Evolutionary conservation across 2,113 vertebrate genomes (phyloP), one percentile per base, ranked within the genome.

Genomic region (Ardeotis arabs): DNA sequence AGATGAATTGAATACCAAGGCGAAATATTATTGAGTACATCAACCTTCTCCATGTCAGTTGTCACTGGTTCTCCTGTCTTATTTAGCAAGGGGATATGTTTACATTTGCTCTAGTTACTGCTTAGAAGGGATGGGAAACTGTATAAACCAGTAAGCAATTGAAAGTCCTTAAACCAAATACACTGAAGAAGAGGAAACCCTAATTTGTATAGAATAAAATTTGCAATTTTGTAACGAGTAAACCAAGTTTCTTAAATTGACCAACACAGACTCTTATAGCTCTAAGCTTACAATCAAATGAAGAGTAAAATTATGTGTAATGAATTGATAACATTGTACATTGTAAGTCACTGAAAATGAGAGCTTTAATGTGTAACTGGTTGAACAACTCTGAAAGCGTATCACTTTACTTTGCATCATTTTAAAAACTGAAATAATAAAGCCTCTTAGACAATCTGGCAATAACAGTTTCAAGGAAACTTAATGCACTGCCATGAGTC

Each of bases 301-400:
- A 94, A 37, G 31, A 91, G 18, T 67, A 84, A 95, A 94, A 93
- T 86, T 77, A 29, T 44, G 31, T 52, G 23, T 59, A 91, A 93
- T 63, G n/a, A 90, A 90, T 90, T 93, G 31, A 91, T 63, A 74
- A 77, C 9, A 28, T 9, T 55, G 39, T 56, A 64, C 12, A 31
- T 28, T 91, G 8, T 44, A 76, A 84, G 47, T 66, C 79, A 90
- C 4, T 83, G 31, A 69, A 81, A 93, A 92, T 0, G 1, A 75
- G 66, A 85, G 18, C 17, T 62, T 85, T 87, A 74, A 59, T 45
- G 23, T 63, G 31, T 59, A 80, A 27, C 17, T 80, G n/a, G n/a
- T 25, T 93, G 78, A 94, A 86, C 23, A 94, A 9, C 18, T 74
- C 63, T 55, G 68, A 93, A 35, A 88, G 44, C 29, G 6, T 59